A percentile compares a stretch with the other conserved stretches of the same genome.
Conservation (phyloP, 1,140 invertebrate genomes). For the Cotesia chilonis region DNA sequence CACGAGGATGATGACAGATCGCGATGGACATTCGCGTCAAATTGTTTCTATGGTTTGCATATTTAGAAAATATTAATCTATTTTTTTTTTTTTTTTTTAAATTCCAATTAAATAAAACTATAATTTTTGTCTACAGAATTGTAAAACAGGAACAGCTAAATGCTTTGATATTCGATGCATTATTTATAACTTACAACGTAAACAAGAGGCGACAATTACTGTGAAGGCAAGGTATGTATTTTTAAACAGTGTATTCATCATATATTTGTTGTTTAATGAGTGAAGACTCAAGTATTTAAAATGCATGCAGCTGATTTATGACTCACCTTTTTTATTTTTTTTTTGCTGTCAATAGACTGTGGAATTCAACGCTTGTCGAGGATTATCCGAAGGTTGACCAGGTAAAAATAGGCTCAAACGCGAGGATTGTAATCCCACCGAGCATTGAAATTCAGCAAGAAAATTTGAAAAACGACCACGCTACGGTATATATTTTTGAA, state of each 20-base stretch:
- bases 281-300: neutral
- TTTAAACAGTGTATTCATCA: constrained; percentile 20
- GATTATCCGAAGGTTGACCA: constrained; percentile 86
- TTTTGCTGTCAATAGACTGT: constrained; percentile 69
- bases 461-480: constrained; percentile 71
- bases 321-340: constrained; percentile 9
- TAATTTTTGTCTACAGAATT: constrained; percentile 71
- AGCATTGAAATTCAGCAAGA: constrained; percentile 78
- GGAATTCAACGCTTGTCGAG: constrained; percentile 90
- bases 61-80: constrained; percentile 24
- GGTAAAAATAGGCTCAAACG: constrained; percentile 82
- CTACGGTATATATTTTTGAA: constrained; percentile 65
- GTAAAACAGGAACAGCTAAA: constrained; percentile 79
- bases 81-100: constrained; percentile 27
- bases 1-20: constrained; percentile 75
- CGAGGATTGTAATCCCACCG: constrained; percentile 75
- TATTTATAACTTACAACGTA: constrained; percentile 78
- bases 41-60: constrained; percentile 78
- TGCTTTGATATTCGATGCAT: constrained; percentile 87
- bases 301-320: constrained; percentile 13
- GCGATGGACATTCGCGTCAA: constrained; percentile 75
- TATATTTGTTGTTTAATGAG: constrained; percentile 14
- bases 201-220: constrained; percentile 79
- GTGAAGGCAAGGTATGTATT: constrained; percentile 73
- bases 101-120: neutral